A percentile compares a stretch with the other conserved stretches of the same genome.
phyloP scores from a whole-genome alignment of 2,888 invertebrate species.

The Aleiodes testaceus region DNA sequence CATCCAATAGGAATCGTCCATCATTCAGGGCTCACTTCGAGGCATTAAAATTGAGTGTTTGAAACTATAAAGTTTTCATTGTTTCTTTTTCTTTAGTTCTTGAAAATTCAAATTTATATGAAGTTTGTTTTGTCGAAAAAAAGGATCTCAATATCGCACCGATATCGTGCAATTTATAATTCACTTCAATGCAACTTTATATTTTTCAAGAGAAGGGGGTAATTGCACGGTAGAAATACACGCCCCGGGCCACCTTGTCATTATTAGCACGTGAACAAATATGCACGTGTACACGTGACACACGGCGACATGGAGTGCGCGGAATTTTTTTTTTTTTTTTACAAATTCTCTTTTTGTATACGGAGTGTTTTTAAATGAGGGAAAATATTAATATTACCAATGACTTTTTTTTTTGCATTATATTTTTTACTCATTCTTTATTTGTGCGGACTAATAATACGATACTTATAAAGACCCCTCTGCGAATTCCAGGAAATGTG shows the following conservation, averaged over 20 bases:
- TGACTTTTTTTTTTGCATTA: background rate
- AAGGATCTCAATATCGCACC: slow-evolving; percentile 14
- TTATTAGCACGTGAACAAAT: slow-evolving; percentile 68
- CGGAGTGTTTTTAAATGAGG: slow-evolving; percentile 1
- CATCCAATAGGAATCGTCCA: too few species aligned
- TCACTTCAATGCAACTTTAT: slow-evolving; percentile 59
- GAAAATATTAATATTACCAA: slow-evolving; percentile 5
- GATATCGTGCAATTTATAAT: slow-evolving; percentile 37
- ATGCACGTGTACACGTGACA: slow-evolving; percentile 57
- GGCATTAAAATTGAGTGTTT: too few species aligned
- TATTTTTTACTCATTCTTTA: background rate
- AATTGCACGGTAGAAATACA: slow-evolving; percentile 61
- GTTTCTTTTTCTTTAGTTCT: slow-evolving; percentile 1
- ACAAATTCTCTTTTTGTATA: background rate
- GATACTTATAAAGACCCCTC: background rate
- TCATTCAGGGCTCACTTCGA: too few species aligned
- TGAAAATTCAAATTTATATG: slow-evolving; percentile 42
- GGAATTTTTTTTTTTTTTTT: slow-evolving; percentile 10
- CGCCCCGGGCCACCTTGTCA: slow-evolving; percentile 61
- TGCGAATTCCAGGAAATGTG: slow-evolving; percentile 1
- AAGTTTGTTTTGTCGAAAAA: background rate
- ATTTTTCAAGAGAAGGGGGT: slow-evolving; percentile 63
- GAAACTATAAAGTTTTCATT: too few species aligned
- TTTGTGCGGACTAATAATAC: background rate
- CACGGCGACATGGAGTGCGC: slow-evolving; percentile 24